Evolutionary conservation across 92 coral and sea anemone species (phyloP).

Genomic region (Chrysogorgia sp.): DNA sequence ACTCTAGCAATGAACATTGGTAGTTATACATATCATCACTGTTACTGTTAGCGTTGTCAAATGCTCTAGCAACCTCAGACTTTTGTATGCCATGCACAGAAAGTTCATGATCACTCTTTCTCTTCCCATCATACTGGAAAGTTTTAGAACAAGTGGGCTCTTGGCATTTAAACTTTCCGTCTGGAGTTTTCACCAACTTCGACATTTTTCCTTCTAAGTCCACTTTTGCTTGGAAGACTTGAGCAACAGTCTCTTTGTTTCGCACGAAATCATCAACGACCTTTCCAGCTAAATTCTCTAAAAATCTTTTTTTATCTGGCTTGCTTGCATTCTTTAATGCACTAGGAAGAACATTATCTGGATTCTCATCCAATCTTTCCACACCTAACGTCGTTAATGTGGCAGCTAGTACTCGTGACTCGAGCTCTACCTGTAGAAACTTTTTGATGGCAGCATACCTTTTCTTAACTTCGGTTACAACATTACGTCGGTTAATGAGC

Average conservation of each 20-base stretch:
- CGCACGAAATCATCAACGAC: constrained; percentile 10
- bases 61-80: constrained; percentile 8
- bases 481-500: constrained; percentile 25
- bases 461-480: constrained; percentile 19
- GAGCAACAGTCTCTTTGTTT: constrained; percentile 17
- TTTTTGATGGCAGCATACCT: constrained; percentile 17
- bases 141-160: constrained; percentile 42
- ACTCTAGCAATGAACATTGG: constrained; percentile 28
- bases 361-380: constrained; percentile 19
- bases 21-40: constrained; percentile 17
- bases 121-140: constrained; percentile 36
- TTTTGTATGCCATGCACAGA: constrained; percentile 1
- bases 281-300: constrained; percentile 16
- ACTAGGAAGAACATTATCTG: constrained; percentile 7
- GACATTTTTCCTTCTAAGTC: neutral
- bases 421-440: constrained; percentile 13
- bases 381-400: constrained; percentile 7
- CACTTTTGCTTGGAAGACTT: constrained; percentile 24
- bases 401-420: constrained; percentile 14
- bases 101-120: constrained; percentile 40
- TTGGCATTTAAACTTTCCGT: constrained; percentile 34
- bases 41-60: constrained; percentile 6
- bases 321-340: constrained; percentile 11
- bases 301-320: constrained; percentile 5
- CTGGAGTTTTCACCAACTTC: constrained; percentile 12